phyloP scores from a whole-genome alignment of 1,140 invertebrate species.

The roundworm (Caenorhabditis elegans) region DNA sequence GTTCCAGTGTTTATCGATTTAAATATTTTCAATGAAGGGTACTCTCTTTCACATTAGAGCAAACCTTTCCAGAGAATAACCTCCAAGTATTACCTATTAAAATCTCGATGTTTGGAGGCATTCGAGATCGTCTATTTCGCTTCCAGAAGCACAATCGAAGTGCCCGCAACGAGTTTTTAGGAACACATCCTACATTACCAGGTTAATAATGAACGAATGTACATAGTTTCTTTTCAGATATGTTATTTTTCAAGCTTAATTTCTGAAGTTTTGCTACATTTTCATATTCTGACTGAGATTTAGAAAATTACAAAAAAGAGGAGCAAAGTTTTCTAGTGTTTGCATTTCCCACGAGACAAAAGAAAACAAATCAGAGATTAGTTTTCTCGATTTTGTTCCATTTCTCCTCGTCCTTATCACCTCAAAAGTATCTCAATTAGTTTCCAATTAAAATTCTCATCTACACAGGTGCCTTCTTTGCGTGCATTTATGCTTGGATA shows the following conservation, averaged over 20 bases:
- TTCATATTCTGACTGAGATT: too few relatives aligned
- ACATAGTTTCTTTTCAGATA: too few relatives aligned
- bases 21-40: background rate
- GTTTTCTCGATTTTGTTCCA: background rate
- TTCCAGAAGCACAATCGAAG: background rate
- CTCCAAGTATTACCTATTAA: background rate
- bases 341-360: conserved; percentile 10
- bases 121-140: conserved; percentile 1
- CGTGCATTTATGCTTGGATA: background rate
- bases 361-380: background rate
- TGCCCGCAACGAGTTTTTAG: conserved; percentile 3
- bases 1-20: background rate
- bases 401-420: too few relatives aligned
- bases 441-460: background rate
- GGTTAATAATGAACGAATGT: background rate
- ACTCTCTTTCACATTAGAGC: too few relatives aligned
- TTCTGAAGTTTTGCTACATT: too few relatives aligned
- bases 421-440: too few relatives aligned
- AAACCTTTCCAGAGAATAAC: too few relatives aligned
- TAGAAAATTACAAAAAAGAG: too few relatives aligned
- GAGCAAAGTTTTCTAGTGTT: too few relatives aligned
- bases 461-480: background rate
- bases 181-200: background rate
- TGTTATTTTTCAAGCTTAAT: too few relatives aligned
- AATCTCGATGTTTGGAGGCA: conserved; percentile 1